These are phyloP conservation scores for Octonoba sinensis DNA, from an alignment of 2,888 invertebrate genomes.

Conservation along the genomic window DNA sequence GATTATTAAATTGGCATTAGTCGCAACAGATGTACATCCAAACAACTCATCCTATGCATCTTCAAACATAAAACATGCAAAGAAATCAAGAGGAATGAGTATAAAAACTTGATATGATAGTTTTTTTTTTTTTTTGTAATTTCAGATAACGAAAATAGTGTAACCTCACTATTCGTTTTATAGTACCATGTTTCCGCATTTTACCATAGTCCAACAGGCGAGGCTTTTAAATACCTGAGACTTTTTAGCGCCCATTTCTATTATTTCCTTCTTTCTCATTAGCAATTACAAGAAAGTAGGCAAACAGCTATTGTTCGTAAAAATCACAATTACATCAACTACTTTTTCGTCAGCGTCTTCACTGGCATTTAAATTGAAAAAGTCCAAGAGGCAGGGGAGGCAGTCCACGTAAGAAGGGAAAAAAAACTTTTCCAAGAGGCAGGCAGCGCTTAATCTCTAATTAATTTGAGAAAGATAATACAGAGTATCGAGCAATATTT, in stretches of 20 bases:
- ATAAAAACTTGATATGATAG: no score
- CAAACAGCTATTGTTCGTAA: conserved; percentile 42
- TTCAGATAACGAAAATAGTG: no score
- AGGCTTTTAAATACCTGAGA: conserved; percentile 38
- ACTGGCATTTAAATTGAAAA: conserved; percentile 58
- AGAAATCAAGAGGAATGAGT: no score
- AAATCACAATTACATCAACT: conserved; percentile 60
- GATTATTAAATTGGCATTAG: no score
- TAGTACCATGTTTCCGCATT: no score
- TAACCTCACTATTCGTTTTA: no score
- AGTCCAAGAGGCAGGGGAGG: conserved; percentile 19
- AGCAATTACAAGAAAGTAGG: conserved; percentile 50
- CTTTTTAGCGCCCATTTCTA: conserved; percentile 45
- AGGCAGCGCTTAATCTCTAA: conserved; percentile 64
- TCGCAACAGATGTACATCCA: no score
- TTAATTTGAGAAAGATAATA: conserved; percentile 65
- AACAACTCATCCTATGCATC: no score
- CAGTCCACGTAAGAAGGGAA: conserved; percentile 1
- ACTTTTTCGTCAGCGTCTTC: conserved; percentile 49
- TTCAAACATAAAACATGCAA: no score
- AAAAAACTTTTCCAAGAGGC: conserved; percentile 17
- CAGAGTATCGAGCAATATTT: conserved; percentile 63
- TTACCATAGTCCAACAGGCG: no score
- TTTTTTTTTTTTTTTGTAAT: no score
- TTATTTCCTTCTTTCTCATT: conserved; percentile 61